A percentile compares a stretch with the other conserved stretches of the same genome.
These are phyloP conservation scores for Sciaenops ocellatus DNA, from an alignment of 2,797 vertebrate species.

Conservation along the genomic window DNA sequence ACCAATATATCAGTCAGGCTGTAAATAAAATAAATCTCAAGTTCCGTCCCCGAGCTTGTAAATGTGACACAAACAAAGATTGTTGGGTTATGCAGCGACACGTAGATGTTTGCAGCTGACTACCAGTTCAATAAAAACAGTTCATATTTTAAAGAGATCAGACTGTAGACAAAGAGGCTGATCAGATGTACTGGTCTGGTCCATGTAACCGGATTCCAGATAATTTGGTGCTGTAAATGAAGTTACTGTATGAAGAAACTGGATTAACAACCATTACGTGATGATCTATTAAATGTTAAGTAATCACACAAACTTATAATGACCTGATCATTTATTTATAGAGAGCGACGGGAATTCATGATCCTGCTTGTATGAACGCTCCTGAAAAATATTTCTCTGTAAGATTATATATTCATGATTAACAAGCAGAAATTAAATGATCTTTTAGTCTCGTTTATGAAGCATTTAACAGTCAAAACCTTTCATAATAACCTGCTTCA, in stretches of 20 bases:
- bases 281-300: background rate
- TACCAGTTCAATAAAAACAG: background rate
- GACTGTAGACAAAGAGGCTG: background rate
- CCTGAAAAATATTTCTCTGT: background rate
- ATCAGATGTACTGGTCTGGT: background rate
- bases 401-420: background rate
- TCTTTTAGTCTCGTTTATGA: background rate
- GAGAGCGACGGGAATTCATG: background rate
- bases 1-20: too few species aligned
- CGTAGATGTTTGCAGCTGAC: background rate
- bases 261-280: background rate
- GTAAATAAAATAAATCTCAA: background rate
- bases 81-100: background rate
- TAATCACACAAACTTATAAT: background rate
- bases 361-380: background rate
- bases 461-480: background rate
- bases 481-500: background rate
- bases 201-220: background rate
- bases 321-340: background rate
- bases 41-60: background rate
- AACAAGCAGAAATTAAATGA: background rate
- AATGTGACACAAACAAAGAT: background rate
- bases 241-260: background rate
- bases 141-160: background rate
- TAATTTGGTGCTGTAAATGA: background rate